Percentiles rank a stretch among this genome's conserved stretches.
phyloP scores from a whole-genome alignment of 2,888 invertebrate species.

The Ptycholaimellus sp. region DNA sequence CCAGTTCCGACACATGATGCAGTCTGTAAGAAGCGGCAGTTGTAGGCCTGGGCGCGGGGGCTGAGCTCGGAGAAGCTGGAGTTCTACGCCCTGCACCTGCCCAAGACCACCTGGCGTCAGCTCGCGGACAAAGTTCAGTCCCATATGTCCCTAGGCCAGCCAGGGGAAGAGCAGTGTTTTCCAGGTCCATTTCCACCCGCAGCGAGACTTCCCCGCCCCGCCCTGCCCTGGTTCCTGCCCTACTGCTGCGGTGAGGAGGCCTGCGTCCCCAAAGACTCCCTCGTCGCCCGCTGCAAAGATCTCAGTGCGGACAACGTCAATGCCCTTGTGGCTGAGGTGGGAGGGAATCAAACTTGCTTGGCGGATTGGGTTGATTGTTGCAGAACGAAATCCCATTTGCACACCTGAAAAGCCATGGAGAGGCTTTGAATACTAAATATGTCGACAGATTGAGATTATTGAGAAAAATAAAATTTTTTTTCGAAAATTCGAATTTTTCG shows the following conservation, averaged over 20 bases:
- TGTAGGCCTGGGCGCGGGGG: slow-evolving; percentile 21
- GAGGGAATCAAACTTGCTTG: slow-evolving; percentile 16
- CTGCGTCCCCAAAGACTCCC: slow-evolving; percentile 20
- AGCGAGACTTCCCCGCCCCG: slow-evolving; percentile 25
- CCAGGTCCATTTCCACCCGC: too few species aligned
- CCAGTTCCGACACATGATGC: too few species aligned
- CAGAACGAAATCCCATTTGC: slow-evolving; percentile 24
- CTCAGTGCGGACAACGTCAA: slow-evolving; percentile 24
- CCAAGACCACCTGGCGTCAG: slow-evolving; percentile 26
- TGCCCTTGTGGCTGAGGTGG: slow-evolving; percentile 5
- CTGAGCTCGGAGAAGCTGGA: slow-evolving; percentile 24
- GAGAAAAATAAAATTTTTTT: too few species aligned
- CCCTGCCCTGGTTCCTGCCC: slow-evolving; percentile 25
- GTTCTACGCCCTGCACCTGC: slow-evolving; percentile 26
- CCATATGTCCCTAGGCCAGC: too few species aligned
- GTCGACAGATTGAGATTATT: too few species aligned
- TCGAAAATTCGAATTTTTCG: too few species aligned
- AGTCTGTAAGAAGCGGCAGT: slow-evolving; percentile 21
- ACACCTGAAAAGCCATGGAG: slow-evolving; percentile 1
- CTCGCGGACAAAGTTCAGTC: slow-evolving; percentile 21
- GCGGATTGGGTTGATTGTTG: too few species aligned
- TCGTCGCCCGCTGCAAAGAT: slow-evolving; percentile 17
- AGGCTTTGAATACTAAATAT: slow-evolving; percentile 17
- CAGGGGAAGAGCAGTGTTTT: too few species aligned
- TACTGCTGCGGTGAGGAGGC: slow-evolving; percentile 22